Percentiles rank a stretch among this genome's conserved stretches.
phyloP scores from a whole-genome alignment of 2,113 vertebrate genomes.

The Leuciscus idus region DNA sequence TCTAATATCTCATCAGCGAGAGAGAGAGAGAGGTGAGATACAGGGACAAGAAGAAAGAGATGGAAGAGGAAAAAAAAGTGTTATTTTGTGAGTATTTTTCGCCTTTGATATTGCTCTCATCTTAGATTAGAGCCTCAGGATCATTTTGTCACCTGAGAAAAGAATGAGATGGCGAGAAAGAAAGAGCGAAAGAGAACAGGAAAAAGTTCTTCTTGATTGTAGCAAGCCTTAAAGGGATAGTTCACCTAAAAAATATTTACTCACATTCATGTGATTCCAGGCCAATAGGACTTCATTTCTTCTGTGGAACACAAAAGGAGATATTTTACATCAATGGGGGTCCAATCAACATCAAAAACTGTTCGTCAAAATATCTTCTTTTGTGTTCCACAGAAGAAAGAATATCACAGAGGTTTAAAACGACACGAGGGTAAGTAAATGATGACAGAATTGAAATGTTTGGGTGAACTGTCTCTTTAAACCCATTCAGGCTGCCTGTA shows the following conservation, averaged over 20 bases:
- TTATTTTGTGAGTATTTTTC: conserved; percentile 47
- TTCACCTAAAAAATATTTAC: background rate
- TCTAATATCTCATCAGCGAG: conserved; percentile 36
- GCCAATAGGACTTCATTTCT: background rate
- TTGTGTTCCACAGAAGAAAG: background rate
- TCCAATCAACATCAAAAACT: background rate
- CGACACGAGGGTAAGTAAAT: background rate
- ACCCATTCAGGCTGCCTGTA: background rate
- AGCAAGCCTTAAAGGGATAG: background rate
- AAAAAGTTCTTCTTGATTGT: background rate
- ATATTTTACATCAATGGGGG: background rate
- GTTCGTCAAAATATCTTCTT: background rate
- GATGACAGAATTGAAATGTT: background rate
- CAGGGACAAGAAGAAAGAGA: conserved; percentile 18
- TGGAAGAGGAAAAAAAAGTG: conserved; percentile 3
- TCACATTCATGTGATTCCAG: background rate
- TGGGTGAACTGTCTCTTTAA: background rate
- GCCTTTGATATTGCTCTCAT: conserved; percentile 49
- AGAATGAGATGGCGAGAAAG: background rate
- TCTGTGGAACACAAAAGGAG: background rate
- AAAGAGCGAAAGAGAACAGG: background rate
- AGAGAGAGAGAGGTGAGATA: conserved; percentile 27
- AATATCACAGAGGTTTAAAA: background rate
- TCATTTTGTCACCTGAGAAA: conserved; percentile 46
- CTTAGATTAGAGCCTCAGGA: conserved; percentile 47